Evolutionary conservation across 2,113 vertebrate genomes (phyloP), one percentile per base, ranked within the genome.

Genomic region (Campylomormyrus tamandua): DNA sequence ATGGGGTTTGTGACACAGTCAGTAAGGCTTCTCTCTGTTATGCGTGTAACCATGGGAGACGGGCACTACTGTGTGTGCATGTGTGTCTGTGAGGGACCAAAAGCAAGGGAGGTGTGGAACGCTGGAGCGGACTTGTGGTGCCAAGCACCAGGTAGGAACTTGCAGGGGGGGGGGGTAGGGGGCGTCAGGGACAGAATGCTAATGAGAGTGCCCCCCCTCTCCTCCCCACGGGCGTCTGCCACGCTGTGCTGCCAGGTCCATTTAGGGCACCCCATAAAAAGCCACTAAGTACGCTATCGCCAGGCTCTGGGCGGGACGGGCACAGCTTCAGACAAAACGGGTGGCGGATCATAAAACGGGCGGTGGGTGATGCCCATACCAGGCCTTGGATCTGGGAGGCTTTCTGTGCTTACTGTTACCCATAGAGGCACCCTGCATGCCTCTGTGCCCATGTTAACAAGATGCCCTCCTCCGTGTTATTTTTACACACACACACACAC

Each of bases 201-300:
- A 86, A 62, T 89, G 70, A 85, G 31, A 84, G 6, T n/a, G 3
- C 89, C 8, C 62, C 27, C 5, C 42, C 7, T 42, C 8, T 19
- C 42, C 27, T 3, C 27, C 31, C 19, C 17, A 49, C 24, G 45
- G 46, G 50, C 58, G 80, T 42, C 31, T 91, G 88, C 90, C 90
- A 90, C 31, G 46, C 87, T 52, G 42, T 58, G 74, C 70, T 90
- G 90, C 89, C 91, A 91, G 74, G 89, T 88, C 88, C 84, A 56
- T 90, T 87, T 90, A 90, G 87, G 21, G n/a, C 53, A 91, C 49
- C 70, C 89, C 21, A 87, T 91, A 91, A 92, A 91, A 89, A 89
- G 45, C 83, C 85, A 74, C 90, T 91, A 91, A 92, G 89, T 91
- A 90, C 46, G 21, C 49, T 87, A 89, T 91, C 88, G 84, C 87